Evolutionary conservation across 2,888 invertebrate genomes (phyloP), one percentile per base, ranked within the genome.

Genomic region (Cheilosia variabilis): DNA sequence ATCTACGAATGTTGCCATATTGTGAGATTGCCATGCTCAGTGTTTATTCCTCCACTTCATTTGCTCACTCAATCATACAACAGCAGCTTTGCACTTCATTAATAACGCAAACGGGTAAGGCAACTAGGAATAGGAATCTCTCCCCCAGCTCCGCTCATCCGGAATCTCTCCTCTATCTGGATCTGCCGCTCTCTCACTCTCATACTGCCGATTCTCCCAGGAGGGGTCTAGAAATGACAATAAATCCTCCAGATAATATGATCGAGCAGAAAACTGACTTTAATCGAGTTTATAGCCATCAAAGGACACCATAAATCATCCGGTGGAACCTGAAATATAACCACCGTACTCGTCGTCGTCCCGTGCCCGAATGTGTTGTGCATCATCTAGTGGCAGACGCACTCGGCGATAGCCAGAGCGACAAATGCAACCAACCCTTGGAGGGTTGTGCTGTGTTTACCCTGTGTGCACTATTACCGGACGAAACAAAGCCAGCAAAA

Each of bases 251-350:
- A 72, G 86, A 86, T 86, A 86, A 86, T 86, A 86, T 81, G 86
- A 86, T 86, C 81, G 86, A 86, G 86, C 81, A 81, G 86, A 86
- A 81, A 86, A 81, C 81, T 86, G 86, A 86, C 86, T 86, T 86
- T 86, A 86, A 86, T 86, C 86, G 86, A 86, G 86, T 86, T 86
- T 86, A 86, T 77, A 86, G 84, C 84, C 84, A 84, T 84, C 84
- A 84, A 84, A 84, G 86, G 86, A 86, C 86, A 72, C 77, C 76
- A 86, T 86, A 81, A 86, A 86, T 86, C 86, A 86, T 86, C 72
- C 75, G 45, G 57, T 72, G 66, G 47, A 79, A 86, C 80, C 84
- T 80, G 71, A 57, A 77, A 43, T 43, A 81, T 9, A 79, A 58
- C 79, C 79, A 84, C 79, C 83, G 69, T 72, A 60, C 22, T 24